Conservation (phyloP, 2,113 vertebrate genomes). For the Cichladusa arquata region DNA sequence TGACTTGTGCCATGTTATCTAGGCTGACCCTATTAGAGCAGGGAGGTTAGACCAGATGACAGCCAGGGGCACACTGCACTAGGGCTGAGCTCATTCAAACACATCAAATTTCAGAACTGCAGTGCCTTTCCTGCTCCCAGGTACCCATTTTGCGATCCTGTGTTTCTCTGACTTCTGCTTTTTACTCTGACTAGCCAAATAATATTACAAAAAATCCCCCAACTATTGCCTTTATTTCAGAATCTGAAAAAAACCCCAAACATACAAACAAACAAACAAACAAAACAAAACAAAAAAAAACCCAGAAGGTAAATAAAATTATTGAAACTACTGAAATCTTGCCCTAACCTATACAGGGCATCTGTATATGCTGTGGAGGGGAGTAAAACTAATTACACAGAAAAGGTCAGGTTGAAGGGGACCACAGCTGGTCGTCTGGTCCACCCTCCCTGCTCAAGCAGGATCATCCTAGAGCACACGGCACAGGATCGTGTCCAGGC, state of each 20-base stretch:
- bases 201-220: neutral
- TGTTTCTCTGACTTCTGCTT: neutral
- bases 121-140: neutral
- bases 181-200: neutral
- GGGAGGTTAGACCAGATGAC: neutral
- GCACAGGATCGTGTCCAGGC: neutral
- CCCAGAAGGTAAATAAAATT: neutral
- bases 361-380: neutral
- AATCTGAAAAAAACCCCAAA: neutral
- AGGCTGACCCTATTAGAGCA: neutral
- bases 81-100: neutral
- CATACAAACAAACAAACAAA: no score
- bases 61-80: neutral
- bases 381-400: neutral
- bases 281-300: neutral
- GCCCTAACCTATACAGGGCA: neutral
- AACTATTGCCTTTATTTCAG: neutral
- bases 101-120: neutral
- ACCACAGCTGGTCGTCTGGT: neutral
- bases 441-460: neutral
- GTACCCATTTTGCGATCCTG: neutral
- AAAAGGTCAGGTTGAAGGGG: neutral
- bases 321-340: neutral
- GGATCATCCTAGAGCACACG: neutral
- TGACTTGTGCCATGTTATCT: neutral